Evolutionary conservation across 2,888 invertebrate species (phyloP), one percentile per base, ranked within the genome.

Genomic region (Frankliniella fusca): DNA sequence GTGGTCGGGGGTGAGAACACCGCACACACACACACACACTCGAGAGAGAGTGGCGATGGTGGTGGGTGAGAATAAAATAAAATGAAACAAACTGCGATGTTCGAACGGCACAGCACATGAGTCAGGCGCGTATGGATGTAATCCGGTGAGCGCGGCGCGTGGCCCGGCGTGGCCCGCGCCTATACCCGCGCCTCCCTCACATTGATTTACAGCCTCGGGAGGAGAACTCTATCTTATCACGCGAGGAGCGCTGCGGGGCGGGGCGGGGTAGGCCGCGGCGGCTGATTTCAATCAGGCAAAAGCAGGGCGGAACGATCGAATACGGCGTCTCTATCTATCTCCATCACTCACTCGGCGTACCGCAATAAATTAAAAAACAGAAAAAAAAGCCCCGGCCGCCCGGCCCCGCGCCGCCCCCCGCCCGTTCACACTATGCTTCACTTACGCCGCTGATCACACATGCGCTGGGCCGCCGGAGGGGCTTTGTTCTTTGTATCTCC

Each of bases 141-240:
- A 18, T 18, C 54, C 54, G 5, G 38, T 3, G 38, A 38, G 38
- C 5, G 54, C 54, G 7, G 61, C 20, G 61, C 61, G 20, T 7
- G 11, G 61, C 61, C 15, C 5, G 61, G 61, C 61, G 15, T 3
- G 3, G 54, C 54, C n/a, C 10, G 54, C 15, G 54, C 54, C 54
- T 54, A 54, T 54, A 10, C 20, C 12, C 54, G 54, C 15, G 54
- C 54, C 54, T 20, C 61, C 1, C 61, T 5, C 61, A 61, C 61
- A 70, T 70, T 70, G 70, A 70, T 70, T 70, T 70, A 70, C 70
- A 70, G 23, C 70, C 20, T n/a, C 38, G 38, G 54, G 15, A 61
- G 61, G 61, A 61, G 61, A 61, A 70, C 70, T 23, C 70, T 70
- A 70, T 70, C 70, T 70, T 70, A 70, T 70, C 70, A 70, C 70